Percentiles rank a stretch among this genome's conserved stretches.
These are phyloP conservation scores for Drosophila paracracens DNA, from an alignment of 2,888 invertebrate genomes.

Conservation along the genomic window DNA sequence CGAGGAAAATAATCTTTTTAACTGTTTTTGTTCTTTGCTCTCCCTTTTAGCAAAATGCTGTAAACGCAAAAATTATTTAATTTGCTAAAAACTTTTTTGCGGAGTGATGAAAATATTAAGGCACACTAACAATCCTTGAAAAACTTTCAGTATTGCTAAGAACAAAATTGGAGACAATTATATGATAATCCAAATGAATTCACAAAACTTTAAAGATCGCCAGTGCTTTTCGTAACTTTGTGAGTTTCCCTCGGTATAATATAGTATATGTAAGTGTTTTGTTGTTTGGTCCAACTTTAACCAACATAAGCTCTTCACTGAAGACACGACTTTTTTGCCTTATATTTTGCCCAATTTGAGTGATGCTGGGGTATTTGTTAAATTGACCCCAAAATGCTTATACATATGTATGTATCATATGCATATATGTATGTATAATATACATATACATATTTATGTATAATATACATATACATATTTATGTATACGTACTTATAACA, in stretches of 20 bases:
- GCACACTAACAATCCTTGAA: background rate
- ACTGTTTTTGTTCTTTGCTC: too few species aligned
- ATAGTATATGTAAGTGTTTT: too few species aligned
- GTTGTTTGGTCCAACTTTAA: background rate
- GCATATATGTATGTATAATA: too few species aligned
- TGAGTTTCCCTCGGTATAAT: background rate
- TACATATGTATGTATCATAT: background rate
- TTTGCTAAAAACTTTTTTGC: background rate
- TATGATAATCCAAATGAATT: background rate
- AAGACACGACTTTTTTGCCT: background rate
- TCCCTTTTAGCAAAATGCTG: too few species aligned
- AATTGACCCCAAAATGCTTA: background rate
- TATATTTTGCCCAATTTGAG: background rate
- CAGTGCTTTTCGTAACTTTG: background rate
- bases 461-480: too few species aligned
- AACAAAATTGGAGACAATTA: background rate
- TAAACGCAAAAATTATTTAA: background rate
- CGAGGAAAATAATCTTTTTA: background rate
- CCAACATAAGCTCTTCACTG: background rate
- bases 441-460: background rate
- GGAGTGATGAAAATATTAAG: background rate
- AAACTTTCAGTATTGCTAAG: background rate
- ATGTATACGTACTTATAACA: constrained; percentile 34
- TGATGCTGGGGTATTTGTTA: background rate
- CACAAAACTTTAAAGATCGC: background rate